Evolutionary conservation across 2,113 vertebrate genomes (phyloP), one percentile per base, ranked within the genome.

Genomic region (Myrmecobius fasciatus): DNA sequence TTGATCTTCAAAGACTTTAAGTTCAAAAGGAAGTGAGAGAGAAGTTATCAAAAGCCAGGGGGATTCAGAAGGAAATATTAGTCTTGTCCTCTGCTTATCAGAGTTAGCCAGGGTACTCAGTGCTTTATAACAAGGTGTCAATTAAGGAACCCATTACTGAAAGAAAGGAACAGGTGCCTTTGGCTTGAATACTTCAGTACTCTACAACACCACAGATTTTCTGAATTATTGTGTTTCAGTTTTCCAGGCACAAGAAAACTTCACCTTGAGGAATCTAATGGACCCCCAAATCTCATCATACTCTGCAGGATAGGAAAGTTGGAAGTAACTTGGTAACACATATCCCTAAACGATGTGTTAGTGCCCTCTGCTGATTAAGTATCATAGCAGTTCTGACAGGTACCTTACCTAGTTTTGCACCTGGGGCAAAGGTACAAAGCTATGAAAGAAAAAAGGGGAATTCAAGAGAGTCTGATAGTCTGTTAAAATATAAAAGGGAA

Each of bases 351-450:
- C 54, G 89, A 7, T 92, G 92, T 0, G 0, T 2, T 91, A 49
- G 95, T 0, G 88, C 97, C 96, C 97, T 94, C 97, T 97, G 96
- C 96, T 96, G 94, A 43, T 1, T 0, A 10, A 89, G 31, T 0
- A 0, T 0, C 24, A 0, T 0, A 0, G 8, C 9, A 5, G 48
- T 43, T 48, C 89, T 0, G n/a, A 48, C 94, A 2, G 8, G 0
- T 9, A 17, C 52, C 48, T 46, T 31, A 11, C 48, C 36, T 2
- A 89, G 89, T 8, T 28, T 0, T 0, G 25, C 0, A 8, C 51
- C 0, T 1, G 5, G 49, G 31, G 90, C n/a, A 9, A 22, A 36
- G 22, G 17, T 3, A 31, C 6, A 22, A 0, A 6, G 46, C 46
- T 10, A 17, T 4, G 67, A 83, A 83, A 20, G 22, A 22, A 3